Evolutionary conservation across 35 echinoderm and acorn worm species (phyloP), one percentile per base, ranked within the genome.

Genomic region (Heliocidaris erythrogramma): DNA sequence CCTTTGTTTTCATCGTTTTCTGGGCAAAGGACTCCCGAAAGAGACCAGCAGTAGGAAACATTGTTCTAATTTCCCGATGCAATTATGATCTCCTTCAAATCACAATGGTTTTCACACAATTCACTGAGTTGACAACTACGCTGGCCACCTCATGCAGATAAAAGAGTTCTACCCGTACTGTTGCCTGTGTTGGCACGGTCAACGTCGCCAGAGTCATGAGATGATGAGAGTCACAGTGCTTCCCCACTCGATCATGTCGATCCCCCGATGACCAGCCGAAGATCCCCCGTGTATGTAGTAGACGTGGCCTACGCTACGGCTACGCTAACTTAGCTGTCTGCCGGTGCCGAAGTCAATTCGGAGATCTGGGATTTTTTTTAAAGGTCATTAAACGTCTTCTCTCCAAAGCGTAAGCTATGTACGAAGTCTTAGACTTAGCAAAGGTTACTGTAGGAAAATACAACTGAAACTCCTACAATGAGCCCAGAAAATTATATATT

Each of bases 1-100:
- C 65, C 65, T 78, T 89, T 89, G 14, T 47, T 48, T 89, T 32
- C 47, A 89, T 89, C 87, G 42, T 89, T 89, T n/a, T 89, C 87
- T 35, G 87, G 30, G 47, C 87, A 89, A 12, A 89, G 87, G 3
- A 89, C 87, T 14, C 87, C 32, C 87, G 87, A 89, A 89, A 89
- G 29, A 89, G 47, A 30, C 87, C 87, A 0, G 31, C 31, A 32
- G 87, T 89, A 24, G 87, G 31, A 89, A 89, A 89, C 87, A 89
- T 89, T 14, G 3, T 89, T 89, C 7, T 12, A 86, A 32, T 29
- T 2, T 86, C 31, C 5, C 21, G 2, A 21, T 86, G 13, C 52
- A 56, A 14, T 56, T 1, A 13, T 14, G 13, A 14, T 56, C 52
- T 56, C 11, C 52, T 42, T 42, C 35, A 42, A 42, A 42, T 42